Conservation (phyloP, 2,888 invertebrate species). For the Pristionchus exspectatus region DNA sequence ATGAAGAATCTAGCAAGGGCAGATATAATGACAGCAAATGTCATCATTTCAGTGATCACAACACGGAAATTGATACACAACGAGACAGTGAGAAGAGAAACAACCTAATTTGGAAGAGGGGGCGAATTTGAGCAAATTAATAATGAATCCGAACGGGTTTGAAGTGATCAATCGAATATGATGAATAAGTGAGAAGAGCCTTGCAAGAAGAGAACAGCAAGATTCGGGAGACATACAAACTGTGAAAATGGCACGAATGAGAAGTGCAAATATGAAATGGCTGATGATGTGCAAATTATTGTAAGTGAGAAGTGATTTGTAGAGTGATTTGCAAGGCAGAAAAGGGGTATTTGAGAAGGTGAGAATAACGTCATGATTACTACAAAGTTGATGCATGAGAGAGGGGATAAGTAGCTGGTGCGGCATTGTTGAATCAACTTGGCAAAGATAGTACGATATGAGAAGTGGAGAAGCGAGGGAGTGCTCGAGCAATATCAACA, state of each 20-base stretch:
- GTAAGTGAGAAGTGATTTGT: not conserved
- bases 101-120: not conserved
- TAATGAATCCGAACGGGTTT: conserved; percentile 57
- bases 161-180: conserved; percentile 43
- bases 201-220: conserved; percentile 16
- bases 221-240: conserved; percentile 46
- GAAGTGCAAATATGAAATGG: conserved; percentile 33
- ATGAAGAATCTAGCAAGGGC: conserved; percentile 12
- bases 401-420: conserved; percentile 35
- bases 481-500: not conserved
- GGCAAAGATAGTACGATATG: not conserved
- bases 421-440: conserved; percentile 34
- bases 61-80: not conserved
- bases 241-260: conserved; percentile 43
- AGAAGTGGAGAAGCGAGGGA: not conserved
- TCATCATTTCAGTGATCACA: conserved; percentile 9
- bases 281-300: conserved; percentile 33
- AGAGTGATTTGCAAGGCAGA: not conserved
- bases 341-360: not conserved
- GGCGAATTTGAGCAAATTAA: conserved; percentile 59
- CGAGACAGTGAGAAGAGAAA: not conserved
- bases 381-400: not conserved
- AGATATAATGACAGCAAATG: not conserved
- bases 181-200: conserved; percentile 34
- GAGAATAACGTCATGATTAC: conserved; percentile 44